phyloP scores from a whole-genome alignment of 2,797 vertebrate species.

The Gymnoscopelus microlampas region DNA sequence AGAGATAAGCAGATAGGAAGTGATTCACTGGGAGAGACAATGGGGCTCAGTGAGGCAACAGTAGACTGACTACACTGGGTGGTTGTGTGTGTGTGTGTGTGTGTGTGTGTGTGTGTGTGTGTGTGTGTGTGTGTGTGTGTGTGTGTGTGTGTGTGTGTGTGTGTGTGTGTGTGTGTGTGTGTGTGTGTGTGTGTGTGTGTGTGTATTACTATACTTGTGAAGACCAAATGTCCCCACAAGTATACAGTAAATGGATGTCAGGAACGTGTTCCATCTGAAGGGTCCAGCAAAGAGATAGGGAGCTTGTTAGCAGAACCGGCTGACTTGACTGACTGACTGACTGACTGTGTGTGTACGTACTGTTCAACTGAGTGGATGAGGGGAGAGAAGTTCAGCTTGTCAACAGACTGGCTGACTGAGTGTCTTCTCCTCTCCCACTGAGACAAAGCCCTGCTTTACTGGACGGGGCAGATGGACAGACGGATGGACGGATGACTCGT shows the following conservation, averaged over 20 bases:
- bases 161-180: no score
- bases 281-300: no score
- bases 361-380: constrained; percentile 40
- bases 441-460: constrained; percentile 66
- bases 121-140: constrained; percentile 6
- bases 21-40: constrained; percentile 34
- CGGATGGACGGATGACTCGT: constrained; percentile 41
- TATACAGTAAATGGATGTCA: no score
- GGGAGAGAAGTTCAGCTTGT: constrained; percentile 43
- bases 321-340: no score
- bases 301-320: no score
- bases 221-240: no score
- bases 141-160: constrained; percentile 27
- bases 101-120: not conserved
- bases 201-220: no score
- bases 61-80: constrained; percentile 16
- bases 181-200: no score
- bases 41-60: constrained; percentile 38
- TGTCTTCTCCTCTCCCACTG: constrained; percentile 47
- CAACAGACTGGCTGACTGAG: constrained; percentile 44
- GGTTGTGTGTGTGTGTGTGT: no score
- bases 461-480: constrained; percentile 26
- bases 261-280: no score
- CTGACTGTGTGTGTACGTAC: constrained; percentile 21
- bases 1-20: not conserved